Base-by-base conservation (phyloP, 2,888 invertebrate genomes). In the Ametastegia equiseti region DNA sequence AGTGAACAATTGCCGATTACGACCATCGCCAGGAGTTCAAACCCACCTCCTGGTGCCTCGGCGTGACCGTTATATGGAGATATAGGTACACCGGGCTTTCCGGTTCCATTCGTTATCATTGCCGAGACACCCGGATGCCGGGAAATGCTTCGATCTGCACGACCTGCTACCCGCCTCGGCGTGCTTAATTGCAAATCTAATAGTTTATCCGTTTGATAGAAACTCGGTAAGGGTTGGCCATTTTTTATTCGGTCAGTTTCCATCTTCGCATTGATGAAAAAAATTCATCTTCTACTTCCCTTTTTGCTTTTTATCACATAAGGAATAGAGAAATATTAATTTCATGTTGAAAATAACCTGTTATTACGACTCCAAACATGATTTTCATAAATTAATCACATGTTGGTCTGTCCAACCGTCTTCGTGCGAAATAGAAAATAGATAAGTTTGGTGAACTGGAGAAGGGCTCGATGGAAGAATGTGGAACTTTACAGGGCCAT, bases 1-100 rank as follows among this genome's bases (percentile, higher is more conserved):
- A 54, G 33, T 30, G 50, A 54, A 75, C 75, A 75, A 75, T 75
- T 50, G 75, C 75, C 75, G 75, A 75, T 50, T 75, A 75, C 75
- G 13, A 45, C 75, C 54, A 50, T 33, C 33, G 13, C 75, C n/a
- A 50, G 36, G 54, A 36, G 36, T 71, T 45, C 71, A 13, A n/a
- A 47, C 47, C 45, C n/a, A 15, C 71, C 27, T n/a, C 69, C 33
- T 19, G 45, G 27, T 13, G 13, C 69, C 9, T 23, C 27, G 23
- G 9, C 71, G 15, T 27, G 45, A 67, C 39, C 65, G 19, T 67
- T 71, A 47, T 71, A 47, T 45, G 27, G 27, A 67, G 9, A n/a
- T 54, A 54, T 54, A 15, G 4, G 50, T 50, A 50, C 50, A 9
- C 9, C 45, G 13, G 33, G 6, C 13, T 15, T 54, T 54, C n/a